Percentiles rank a stretch among this genome's conserved stretches.
phyloP scores from a whole-genome alignment of 2,888 invertebrate species.

The Drosophila pseudotakahashii region DNA sequence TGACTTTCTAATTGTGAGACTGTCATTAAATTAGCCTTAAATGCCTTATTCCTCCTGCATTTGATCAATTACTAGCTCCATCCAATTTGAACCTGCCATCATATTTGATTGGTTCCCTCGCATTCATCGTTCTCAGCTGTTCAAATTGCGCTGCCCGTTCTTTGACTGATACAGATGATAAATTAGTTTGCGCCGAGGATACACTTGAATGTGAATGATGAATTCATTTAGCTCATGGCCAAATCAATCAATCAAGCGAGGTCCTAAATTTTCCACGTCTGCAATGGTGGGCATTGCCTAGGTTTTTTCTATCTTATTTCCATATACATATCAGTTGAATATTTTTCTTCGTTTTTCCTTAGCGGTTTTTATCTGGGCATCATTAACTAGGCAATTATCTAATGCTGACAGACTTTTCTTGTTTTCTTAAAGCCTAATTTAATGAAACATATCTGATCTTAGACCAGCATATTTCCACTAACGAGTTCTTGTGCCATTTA shows the following conservation, averaged over 20 bases:
- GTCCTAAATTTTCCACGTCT: slow-evolving; percentile 48
- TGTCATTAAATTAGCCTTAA: background rate
- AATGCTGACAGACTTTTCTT: slow-evolving; percentile 10
- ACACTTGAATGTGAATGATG: slow-evolving; percentile 60
- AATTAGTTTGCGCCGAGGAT: slow-evolving; percentile 32
- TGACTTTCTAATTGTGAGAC: background rate
- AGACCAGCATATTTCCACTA: slow-evolving; percentile 22
- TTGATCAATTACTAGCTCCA: background rate
- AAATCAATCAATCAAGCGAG: slow-evolving; percentile 67
- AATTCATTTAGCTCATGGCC: slow-evolving; percentile 56
- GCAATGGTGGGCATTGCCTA: slow-evolving; percentile 27
- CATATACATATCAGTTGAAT: slow-evolving; percentile 47
- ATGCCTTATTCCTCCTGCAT: background rate
- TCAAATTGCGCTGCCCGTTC: slow-evolving; percentile 19
- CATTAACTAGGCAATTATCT: slow-evolving; percentile 50
- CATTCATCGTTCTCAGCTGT: slow-evolving; percentile 42
- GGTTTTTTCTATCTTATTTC: slow-evolving; percentile 33
- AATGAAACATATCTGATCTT: slow-evolving; percentile 8
- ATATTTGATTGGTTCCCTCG: slow-evolving; percentile 41
- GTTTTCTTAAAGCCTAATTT: slow-evolving; percentile 12
- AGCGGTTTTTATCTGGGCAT: background rate
- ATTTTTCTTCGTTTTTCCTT: background rate
- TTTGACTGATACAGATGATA: slow-evolving; percentile 20
- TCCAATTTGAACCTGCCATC: slow-evolving; percentile 1
- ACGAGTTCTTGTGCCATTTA: slow-evolving; percentile 27